A percentile compares a stretch with the other conserved stretches of the same genome.
Evolutionary conservation across 2,888 invertebrate genomes (phyloP).

Genomic region (Eristalis pertinax): DNA sequence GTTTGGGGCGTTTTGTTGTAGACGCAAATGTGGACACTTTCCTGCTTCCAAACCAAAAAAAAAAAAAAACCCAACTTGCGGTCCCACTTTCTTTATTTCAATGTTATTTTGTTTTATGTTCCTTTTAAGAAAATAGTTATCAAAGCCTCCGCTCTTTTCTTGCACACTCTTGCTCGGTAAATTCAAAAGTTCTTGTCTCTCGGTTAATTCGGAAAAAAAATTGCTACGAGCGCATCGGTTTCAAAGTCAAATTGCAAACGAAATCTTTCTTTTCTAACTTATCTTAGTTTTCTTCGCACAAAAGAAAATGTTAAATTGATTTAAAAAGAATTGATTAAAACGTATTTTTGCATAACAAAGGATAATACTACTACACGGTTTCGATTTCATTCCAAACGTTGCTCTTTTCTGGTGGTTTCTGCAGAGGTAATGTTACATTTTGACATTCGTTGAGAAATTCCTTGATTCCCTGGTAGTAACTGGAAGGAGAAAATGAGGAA

Average conservation of each 20-base stretch:
- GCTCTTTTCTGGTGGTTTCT: conserved; percentile 79
- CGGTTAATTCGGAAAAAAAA: not conserved
- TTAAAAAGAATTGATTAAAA: not conserved
- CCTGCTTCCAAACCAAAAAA: not conserved
- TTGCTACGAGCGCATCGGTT: not conserved
- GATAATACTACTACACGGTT: conserved; percentile 74
- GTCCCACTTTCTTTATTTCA: conserved; percentile 32
- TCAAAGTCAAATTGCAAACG: not conserved
- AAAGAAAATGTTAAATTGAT: not conserved
- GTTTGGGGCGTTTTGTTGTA: no score
- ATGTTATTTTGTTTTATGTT: conserved; percentile 15
- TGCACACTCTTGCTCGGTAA: not conserved
- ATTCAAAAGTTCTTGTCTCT: not conserved
- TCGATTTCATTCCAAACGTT: conserved; percentile 80
- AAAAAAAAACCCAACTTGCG: conserved; percentile 12
- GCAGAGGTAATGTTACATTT: conserved; percentile 77
- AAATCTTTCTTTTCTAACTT: not conserved
- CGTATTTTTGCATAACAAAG: not conserved
- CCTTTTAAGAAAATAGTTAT: conserved; percentile 51
- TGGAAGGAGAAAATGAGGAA: conserved; percentile 68
- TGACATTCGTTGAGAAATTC: conserved; percentile 79
- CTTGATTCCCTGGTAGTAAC: conserved; percentile 80
- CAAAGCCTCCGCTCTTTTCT: not conserved
- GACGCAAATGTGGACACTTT: no score
- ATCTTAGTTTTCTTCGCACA: not conserved